These are phyloP conservation scores for Cryptocheilus praepositus DNA, from an alignment of 2,888 invertebrate genomes.

Conservation along the genomic window DNA sequence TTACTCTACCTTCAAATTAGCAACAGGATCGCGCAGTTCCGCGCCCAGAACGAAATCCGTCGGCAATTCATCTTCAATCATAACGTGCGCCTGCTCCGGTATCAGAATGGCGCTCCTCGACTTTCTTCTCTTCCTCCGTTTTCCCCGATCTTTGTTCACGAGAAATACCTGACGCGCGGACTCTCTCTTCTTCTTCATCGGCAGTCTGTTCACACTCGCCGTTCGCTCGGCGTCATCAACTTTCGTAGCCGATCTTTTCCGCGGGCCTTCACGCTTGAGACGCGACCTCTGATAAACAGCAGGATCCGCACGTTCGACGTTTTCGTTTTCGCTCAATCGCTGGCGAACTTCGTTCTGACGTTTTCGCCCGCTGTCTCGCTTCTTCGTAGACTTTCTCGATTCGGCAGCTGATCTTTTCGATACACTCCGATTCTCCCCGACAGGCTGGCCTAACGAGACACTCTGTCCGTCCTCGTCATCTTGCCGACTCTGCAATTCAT, in stretches of 20 bases:
- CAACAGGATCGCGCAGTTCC: not conserved
- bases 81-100: slow-evolving; percentile 2
- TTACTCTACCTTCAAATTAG: slow-evolving; percentile 23
- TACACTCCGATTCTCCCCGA: slow-evolving; percentile 11
- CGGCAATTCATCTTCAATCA: not conserved
- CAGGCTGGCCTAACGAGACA: slow-evolving; percentile 2
- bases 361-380: slow-evolving; percentile 15
- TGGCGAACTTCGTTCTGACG: no score
- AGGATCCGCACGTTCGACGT: no score
- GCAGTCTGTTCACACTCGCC: not conserved
- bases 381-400: slow-evolving; percentile 14
- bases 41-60: slow-evolving; percentile 10
- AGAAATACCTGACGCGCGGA: slow-evolving; percentile 36
- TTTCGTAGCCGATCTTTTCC: slow-evolving; percentile 8
- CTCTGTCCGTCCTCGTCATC: slow-evolving; percentile 36
- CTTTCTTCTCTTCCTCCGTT: not conserved
- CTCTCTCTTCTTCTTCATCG: slow-evolving; percentile 38
- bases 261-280: not conserved
- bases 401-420: slow-evolving; percentile 24
- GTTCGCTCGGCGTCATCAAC: slow-evolving; percentile 6
- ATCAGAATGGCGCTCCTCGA: not conserved
- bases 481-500: slow-evolving; percentile 49
- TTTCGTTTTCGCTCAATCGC: no score
- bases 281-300: no score
- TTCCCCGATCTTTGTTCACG: not conserved